phyloP scores from a whole-genome alignment of 2,113 vertebrate genomes.

The Acanthochromis polyacanthus region DNA sequence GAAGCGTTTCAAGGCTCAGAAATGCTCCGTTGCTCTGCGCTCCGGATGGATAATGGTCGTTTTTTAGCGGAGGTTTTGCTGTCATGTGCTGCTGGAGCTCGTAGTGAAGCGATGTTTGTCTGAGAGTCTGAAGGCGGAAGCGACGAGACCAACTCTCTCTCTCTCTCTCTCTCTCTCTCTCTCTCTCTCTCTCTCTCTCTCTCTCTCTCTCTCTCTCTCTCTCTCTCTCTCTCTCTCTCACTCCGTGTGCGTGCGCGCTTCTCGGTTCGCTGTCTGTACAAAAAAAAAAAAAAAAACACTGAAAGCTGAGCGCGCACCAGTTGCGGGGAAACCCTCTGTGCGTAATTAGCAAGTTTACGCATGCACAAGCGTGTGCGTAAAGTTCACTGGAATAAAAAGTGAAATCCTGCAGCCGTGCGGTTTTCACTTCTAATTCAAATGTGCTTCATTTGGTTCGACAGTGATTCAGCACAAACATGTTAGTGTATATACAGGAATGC shows the following conservation, averaged over 20 bases:
- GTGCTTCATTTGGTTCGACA: background rate
- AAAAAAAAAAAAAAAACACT: too few species aligned
- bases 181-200: conserved; percentile 21
- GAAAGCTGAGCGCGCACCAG: background rate
- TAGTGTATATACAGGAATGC: too few species aligned
- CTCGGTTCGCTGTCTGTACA: conserved; percentile 9
- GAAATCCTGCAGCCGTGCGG: background rate
- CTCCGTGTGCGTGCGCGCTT: too few species aligned
- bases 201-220: conserved; percentile 15
- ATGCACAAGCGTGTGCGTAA: background rate
- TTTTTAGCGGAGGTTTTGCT: conserved; percentile 49
- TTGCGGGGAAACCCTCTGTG: conserved; percentile 38
- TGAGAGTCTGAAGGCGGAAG: conserved; percentile 71
- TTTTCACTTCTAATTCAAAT: background rate
- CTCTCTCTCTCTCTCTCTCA: too few species aligned
- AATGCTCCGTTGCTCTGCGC: background rate
- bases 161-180: conserved; percentile 39
- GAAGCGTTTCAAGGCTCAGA: background rate
- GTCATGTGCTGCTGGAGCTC: conserved; percentile 36
- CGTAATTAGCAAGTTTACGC: too few species aligned
- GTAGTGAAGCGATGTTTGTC: conserved; percentile 65
- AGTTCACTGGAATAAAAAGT: background rate
- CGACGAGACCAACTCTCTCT: conserved; percentile 36
- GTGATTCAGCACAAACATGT: background rate
- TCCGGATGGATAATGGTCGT: background rate